Evolutionary conservation across 2,888 invertebrate genomes (phyloP), one percentile per base, ranked within the genome.

Genomic region (Chaetogeoica ovagalla): DNA sequence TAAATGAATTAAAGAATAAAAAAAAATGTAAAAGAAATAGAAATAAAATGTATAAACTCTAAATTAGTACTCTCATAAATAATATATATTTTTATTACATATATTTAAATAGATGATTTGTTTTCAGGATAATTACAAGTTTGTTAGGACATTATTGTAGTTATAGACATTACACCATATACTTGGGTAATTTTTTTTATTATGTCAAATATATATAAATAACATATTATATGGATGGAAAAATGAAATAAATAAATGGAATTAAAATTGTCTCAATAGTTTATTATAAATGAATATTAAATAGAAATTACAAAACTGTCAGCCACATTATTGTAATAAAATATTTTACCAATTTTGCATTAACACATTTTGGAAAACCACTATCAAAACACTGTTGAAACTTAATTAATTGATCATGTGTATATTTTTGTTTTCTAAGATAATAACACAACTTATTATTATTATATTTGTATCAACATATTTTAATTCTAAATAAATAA

Each of bases 281-380:
- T 76, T 68, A 76, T 77, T 77, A 77, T 70, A 77, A 62, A 77
- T 77, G 70, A 77, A 52, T 62, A 62, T 77, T 69, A 77, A 77
- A 69, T 62, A 60, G 66, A 70, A 70, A 77, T 77, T 77, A 77
- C 77, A 77, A 70, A 77, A 77, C 52, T 69, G 77, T 77, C 19
- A 68, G 57, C 60, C 77, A 70, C 52, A 52, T 52, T 62, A 77
- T 39, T 68, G 69, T 69, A 69, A 77, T 69, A 77, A 77, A 68
- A 77, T 77, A 77, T 60, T 60, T 77, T 62, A 77, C 69, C 77
- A 70, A 77, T 55, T 77, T 77, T 77, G 69, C 37, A 62, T 70
- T 37, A 62, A 70, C 52, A 70, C n/a, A n/a, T n/a, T 39, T 76
- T 76, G 60, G 72, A 60, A 72, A 72, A 72, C 60, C 23, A 23